phyloP scores from a whole-genome alignment of 2,888 invertebrate species.

The Tetanocera ferruginea region DNA sequence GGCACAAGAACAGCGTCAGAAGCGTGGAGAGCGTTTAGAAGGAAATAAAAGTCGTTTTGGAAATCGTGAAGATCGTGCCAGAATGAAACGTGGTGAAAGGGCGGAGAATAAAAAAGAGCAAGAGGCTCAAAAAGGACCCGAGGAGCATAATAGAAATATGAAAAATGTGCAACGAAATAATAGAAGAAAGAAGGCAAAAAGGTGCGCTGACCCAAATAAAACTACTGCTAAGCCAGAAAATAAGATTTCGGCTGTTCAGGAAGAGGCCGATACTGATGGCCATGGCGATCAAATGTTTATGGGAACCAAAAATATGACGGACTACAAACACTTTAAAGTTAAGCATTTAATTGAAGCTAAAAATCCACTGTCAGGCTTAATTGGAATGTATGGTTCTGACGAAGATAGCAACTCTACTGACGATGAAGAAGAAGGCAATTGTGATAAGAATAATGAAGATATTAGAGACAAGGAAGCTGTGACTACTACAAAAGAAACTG shows the following conservation, averaged over 20 bases:
- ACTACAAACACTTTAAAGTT: constrained; percentile 55
- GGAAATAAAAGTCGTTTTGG: constrained; percentile 69
- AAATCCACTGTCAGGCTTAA: constrained; percentile 57
- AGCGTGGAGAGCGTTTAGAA: constrained; percentile 82
- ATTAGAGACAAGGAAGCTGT: not conserved
- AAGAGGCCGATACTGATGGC: constrained; percentile 1
- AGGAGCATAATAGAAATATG: constrained; percentile 31
- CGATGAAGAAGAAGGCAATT: not conserved
- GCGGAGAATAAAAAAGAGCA: constrained; percentile 40
- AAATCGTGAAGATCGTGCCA: constrained; percentile 64
- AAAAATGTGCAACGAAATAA: constrained; percentile 1
- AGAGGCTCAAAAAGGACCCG: not conserved
- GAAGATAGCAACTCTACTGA: constrained; percentile 43
- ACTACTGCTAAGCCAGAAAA: not conserved
- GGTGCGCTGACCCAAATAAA: not conserved
- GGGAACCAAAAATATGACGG: constrained; percentile 57
- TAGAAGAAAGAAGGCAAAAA: constrained; percentile 15
- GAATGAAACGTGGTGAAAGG: constrained; percentile 7
- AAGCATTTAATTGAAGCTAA: constrained; percentile 36
- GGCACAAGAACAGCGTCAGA: constrained; percentile 76
- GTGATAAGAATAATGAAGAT: not conserved
- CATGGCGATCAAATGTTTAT: constrained; percentile 51
- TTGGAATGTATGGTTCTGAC: constrained; percentile 67
- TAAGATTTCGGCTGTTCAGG: not conserved
- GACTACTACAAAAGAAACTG: not conserved